Evolutionary conservation across 1,140 invertebrate genomes (phyloP), one percentile per base, ranked within the genome.

Genomic region (Drosophila sp.): DNA sequence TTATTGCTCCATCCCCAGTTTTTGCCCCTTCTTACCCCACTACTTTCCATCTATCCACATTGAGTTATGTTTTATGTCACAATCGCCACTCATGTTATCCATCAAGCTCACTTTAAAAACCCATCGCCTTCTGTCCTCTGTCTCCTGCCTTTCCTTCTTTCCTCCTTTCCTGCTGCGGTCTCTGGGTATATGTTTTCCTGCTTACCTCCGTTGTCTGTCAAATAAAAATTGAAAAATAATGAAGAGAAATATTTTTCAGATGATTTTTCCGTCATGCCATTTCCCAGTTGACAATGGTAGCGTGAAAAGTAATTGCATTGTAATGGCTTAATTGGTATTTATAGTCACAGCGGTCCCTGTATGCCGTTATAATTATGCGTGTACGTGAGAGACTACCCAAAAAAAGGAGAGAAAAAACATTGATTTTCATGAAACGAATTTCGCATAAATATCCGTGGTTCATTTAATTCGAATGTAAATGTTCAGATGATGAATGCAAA

Each of bases 241-340:
- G 70, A 79, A 61, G 50, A 61, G 64, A 70, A 70, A 73, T 68
- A 62, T 55, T 78, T 67, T 77, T 62, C 58, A 69, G 66, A 61
- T 56, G 60, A 76, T 80, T 58, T 69, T 72, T 66, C 38, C 65
- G 60, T 32, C 63, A 57, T 32, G 40, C 55, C 63, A 60, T 69
- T 63, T 56, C 64, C 33, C 38, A 72, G 76, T 73, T 77, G 70
- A 72, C 66, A 70, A 63, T 63, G 60, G 54, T 41, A 68, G 62
- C 58, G 38, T 66, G 69, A 35, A 74, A 81, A 82, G 79, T 73
- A 83, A 83, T 70, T 80, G 72, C 79, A 66, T 44, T 77, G 83
- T 87, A 87, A 87, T 87, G 70, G 76, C 79, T 84, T 87, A 87
- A 87, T 87, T 87, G 83, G 80, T 89, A 87, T 77, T 83, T 87